Percentiles rank a stretch among this genome's conserved stretches.
These are phyloP conservation scores for Micronycteris hirsuta DNA, from an alignment of 2,113 vertebrate species.

Conservation along the genomic window DNA sequence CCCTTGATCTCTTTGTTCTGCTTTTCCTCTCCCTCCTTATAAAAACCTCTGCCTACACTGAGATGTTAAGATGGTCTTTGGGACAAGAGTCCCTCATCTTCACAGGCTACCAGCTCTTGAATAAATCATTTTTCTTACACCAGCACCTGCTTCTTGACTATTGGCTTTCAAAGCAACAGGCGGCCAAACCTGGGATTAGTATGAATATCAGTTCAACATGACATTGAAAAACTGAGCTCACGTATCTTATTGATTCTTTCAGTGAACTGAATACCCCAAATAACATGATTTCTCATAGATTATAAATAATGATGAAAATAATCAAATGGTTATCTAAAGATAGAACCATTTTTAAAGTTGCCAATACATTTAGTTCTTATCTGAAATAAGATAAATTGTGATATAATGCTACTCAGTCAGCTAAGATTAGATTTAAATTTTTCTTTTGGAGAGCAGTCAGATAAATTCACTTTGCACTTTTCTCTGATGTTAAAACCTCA, in stretches of 20 bases:
- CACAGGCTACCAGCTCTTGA: not conserved
- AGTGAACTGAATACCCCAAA: not conserved
- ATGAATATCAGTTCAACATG: not conserved
- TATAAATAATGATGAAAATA: not conserved
- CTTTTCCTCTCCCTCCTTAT: no score
- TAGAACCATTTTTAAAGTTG: not conserved
- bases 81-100: no score
- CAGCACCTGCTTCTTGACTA: not conserved
- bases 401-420: not conserved
- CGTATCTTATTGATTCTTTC: not conserved
- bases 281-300: not conserved
- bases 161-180: no score
- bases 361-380: not conserved
- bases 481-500: not conserved
- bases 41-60: no score
- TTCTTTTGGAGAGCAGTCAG: not conserved
- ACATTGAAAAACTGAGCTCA: not conserved
- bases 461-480: not conserved
- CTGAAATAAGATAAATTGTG: not conserved
- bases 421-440: not conserved
- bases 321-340: not conserved
- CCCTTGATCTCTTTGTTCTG: no score
- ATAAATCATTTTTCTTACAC: not conserved
- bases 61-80: no score
- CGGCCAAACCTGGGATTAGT: no score